Evolutionary conservation across 2,888 invertebrate species (phyloP), one percentile per base, ranked within the genome.

Genomic region (Lissonota sp.): DNA sequence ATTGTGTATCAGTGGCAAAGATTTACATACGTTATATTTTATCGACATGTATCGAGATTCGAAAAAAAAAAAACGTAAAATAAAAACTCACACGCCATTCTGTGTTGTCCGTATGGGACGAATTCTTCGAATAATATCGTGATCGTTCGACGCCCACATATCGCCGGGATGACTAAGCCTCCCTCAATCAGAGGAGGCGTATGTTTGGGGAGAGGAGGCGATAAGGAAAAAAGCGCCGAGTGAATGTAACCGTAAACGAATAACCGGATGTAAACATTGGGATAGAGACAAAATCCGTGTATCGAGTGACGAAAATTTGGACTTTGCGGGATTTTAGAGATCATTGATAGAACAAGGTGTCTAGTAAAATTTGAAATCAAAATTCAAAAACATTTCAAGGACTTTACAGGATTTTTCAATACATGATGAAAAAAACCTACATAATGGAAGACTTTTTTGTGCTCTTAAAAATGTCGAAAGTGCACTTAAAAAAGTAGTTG

Each of bases 101-200:
- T 40, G n/a, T 10, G 39, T 70, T 57, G n/a, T 49, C 6, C 37
- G 67, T 67, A 57, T n/a, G 49, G 57, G 60, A 71, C 12, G 37
- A 75, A 75, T 80, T 80, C 58, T 64, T 70, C 26, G 75, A 79
- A 79, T 70, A 70, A 74, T 75, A 55, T 60, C 60, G 26, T 67
- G 66, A 71, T 14, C 26, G 46, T 37, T 72, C 46, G 64, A 79
- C 81, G 81, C 81, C 81, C 72, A 83, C 83, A 49, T 69, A 40
- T 26, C 26, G 26, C 44, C 14, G 4, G 39, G 60, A 74, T 81
- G 83, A 81, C 78, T 79, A 81, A 81, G 66, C 40, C 42, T 26
- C 26, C 26, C 26, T 26, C 26, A 26, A 26, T 3, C 26, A 26
- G 26, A 26, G 26, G 26, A 26, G 26, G 26, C 26, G 26, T 26